These are phyloP conservation scores for Aphelenchoides fujianensis DNA, from an alignment of 1,140 invertebrate species.

Conservation along the genomic window DNA sequence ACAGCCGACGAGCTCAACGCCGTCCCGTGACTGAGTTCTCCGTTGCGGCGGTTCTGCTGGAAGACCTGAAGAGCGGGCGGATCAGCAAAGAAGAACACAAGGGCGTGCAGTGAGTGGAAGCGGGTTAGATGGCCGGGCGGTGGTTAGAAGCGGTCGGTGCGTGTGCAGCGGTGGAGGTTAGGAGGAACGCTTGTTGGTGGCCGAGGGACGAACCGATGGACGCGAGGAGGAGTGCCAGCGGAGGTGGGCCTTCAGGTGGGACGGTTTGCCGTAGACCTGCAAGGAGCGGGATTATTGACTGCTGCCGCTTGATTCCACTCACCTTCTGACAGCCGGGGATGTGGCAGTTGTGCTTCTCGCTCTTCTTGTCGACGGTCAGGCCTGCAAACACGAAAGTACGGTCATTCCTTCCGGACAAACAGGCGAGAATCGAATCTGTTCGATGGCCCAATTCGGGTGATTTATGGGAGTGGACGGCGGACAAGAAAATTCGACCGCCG, in stretches of 20 bases:
- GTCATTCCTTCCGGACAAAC: background rate
- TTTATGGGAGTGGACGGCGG: background rate
- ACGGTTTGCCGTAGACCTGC: conserved; percentile 85
- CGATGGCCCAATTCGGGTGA: background rate
- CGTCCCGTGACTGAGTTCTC: background rate
- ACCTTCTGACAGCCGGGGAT: conserved; percentile 89
- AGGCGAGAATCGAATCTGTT: background rate
- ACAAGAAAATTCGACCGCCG: background rate
- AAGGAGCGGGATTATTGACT: too few relatives aligned
- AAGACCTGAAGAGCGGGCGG: background rate
- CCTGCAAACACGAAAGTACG: conserved; percentile 11
- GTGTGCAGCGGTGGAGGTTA: background rate
- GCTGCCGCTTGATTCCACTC: background rate
- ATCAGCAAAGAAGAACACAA: too few relatives aligned
- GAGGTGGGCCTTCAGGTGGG: conserved; percentile 74
- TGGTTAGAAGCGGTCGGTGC: background rate
- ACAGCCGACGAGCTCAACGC: background rate
- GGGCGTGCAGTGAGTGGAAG: background rate
- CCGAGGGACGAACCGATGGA: conserved; percentile 69
- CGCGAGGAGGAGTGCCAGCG: conserved; percentile 69
- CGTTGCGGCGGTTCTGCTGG: conserved; percentile 5
- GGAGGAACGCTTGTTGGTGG: conserved; percentile 64
- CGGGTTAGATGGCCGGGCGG: background rate
- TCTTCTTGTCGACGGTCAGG: conserved; percentile 33
- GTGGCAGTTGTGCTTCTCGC: conserved; percentile 83